Evolutionary conservation across 2,797 vertebrate species (phyloP).

Genomic region (Chiloscyllium punctatum): DNA sequence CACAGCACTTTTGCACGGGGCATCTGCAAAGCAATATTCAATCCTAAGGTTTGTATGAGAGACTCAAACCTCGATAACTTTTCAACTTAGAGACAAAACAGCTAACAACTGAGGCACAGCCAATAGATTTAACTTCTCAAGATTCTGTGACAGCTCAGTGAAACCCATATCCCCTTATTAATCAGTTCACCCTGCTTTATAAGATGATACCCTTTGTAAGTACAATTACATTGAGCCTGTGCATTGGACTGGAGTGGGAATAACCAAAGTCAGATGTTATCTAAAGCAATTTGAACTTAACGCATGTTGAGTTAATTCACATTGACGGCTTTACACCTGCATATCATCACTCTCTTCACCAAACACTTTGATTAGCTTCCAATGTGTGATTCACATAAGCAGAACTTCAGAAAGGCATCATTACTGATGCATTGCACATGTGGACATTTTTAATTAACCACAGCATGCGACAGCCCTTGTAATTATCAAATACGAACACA

Average conservation of each 20-base stretch:
- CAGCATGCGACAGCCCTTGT: neutral
- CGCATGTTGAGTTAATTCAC: neutral
- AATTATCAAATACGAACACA: neutral
- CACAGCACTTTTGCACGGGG: neutral
- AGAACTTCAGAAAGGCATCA: neutral
- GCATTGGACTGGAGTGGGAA: neutral
- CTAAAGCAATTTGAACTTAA: neutral
- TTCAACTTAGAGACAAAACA: neutral
- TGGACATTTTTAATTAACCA: neutral
- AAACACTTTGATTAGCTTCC: conserved; percentile 6
- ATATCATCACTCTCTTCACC: conserved; percentile 24
- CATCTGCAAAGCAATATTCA: neutral
- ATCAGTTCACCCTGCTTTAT: neutral
- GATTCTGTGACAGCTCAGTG: neutral
- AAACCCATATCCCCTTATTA: neutral
- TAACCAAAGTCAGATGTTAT: neutral
- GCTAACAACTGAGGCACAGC: neutral
- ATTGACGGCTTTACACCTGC: neutral
- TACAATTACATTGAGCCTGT: neutral
- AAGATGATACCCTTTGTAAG: neutral
- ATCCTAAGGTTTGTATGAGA: neutral
- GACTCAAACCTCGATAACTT: neutral
- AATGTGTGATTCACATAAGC: neutral
- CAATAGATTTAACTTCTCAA: neutral
- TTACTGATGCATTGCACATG: conserved; percentile 13